Conservation (phyloP, 1,140 invertebrate species). For the Drosophila malerkotliana region DNA sequence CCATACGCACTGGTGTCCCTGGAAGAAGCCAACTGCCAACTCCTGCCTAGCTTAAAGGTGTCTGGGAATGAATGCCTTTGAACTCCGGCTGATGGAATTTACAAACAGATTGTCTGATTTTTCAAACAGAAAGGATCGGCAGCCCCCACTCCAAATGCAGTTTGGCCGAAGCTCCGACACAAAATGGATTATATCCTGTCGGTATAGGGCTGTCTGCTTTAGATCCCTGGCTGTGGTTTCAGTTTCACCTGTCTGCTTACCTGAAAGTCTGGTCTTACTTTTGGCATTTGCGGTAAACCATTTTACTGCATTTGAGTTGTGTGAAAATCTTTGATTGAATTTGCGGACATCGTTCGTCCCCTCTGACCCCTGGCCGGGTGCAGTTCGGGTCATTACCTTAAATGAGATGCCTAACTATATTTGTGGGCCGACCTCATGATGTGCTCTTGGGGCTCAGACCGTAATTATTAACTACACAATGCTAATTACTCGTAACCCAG, state of each 20-base stretch:
- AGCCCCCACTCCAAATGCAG: conserved; percentile 25
- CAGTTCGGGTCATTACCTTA: conserved; percentile 35
- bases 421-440: conserved; percentile 17
- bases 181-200: conserved; percentile 23
- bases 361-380: too few species aligned
- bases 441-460: conserved; percentile 11
- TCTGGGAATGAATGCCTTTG: conserved; percentile 5
- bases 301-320: conserved; percentile 45
- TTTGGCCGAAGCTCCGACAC: conserved; percentile 17
- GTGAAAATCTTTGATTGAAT: conserved; percentile 54
- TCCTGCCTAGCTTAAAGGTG: neutral
- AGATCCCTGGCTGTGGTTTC: conserved; percentile 18
- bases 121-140: neutral
- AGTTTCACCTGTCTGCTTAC: conserved; percentile 18
- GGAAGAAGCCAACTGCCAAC: conserved; percentile 18
- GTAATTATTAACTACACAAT: conserved; percentile 41
- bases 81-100: conserved; percentile 5
- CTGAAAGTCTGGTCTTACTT: conserved; percentile 19
- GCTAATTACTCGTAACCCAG: conserved; percentile 35
- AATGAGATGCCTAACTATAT: conserved; percentile 13
- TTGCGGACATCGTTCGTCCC: neutral
- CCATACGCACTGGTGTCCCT: conserved; percentile 50
- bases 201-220: conserved; percentile 9
- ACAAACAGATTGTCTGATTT: conserved; percentile 15
- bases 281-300: conserved; percentile 50